These are phyloP conservation scores for Coronaproctus castanopsis DNA, from an alignment of 2,888 invertebrate genomes.

Conservation along the genomic window DNA sequence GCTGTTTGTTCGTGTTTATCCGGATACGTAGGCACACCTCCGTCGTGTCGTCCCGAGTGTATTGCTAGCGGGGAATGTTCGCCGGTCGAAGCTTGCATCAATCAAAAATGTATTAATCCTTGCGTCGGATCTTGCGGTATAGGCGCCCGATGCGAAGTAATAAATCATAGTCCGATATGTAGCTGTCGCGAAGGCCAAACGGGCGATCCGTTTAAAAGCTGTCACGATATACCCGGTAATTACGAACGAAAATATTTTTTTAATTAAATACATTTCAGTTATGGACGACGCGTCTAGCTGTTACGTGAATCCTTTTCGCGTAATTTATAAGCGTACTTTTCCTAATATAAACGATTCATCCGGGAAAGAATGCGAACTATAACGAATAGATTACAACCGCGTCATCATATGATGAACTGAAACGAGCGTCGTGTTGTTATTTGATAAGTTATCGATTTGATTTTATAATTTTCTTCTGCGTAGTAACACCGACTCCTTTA, in stretches of 20 bases:
- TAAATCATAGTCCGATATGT: conserved; percentile 56
- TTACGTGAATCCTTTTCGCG: too few species aligned
- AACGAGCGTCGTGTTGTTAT: too few species aligned
- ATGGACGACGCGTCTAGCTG: too few species aligned
- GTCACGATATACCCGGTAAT: conserved; percentile 23
- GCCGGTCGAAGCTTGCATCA: conserved; percentile 45
- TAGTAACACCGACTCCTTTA: conserved; percentile 9
- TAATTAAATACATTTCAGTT: too few species aligned
- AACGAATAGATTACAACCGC: too few species aligned
- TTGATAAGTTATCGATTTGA: too few species aligned
- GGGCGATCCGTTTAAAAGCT: conserved; percentile 53
- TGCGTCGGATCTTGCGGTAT: conserved; percentile 57
- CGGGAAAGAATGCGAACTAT: too few species aligned
- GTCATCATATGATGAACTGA: too few species aligned
- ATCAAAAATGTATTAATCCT: conserved; percentile 50
- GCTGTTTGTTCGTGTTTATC: conserved; percentile 30
- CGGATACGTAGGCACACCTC: conserved; percentile 30
- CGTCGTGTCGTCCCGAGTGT: conserved; percentile 33
- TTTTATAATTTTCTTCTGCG: too few species aligned
- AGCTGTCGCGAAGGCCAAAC: conserved; percentile 30
- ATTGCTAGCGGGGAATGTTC: conserved; percentile 50
- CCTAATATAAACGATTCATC: too few species aligned
- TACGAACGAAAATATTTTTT: conserved; percentile 1
- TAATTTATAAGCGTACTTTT: too few species aligned
- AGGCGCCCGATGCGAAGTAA: conserved; percentile 48